A percentile compares a stretch with the other conserved stretches of the same genome.
Evolutionary conservation across 2,113 vertebrate species (phyloP).

Genomic region (Oriolus oriolus): DNA sequence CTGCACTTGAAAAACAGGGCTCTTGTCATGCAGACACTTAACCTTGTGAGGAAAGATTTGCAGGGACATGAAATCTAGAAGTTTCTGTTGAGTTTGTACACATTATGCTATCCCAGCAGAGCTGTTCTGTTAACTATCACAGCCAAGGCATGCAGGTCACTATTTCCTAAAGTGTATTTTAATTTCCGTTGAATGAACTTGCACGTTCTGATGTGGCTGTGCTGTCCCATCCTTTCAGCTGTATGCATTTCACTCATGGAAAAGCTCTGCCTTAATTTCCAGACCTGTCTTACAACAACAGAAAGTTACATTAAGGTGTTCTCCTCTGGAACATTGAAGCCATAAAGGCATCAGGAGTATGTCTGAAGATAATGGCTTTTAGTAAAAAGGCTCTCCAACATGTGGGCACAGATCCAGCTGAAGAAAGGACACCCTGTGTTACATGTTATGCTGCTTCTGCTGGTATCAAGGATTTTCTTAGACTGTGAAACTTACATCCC

Average conservation of each 20-base stretch:
- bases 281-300: neutral
- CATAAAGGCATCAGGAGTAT: neutral
- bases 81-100: neutral
- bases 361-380: conserved; percentile 25
- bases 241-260: neutral
- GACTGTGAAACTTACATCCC: neutral
- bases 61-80: neutral
- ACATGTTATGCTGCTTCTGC: neutral
- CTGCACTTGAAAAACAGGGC: neutral
- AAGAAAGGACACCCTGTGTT: neutral
- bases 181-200: neutral
- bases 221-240: neutral
- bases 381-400: neutral
- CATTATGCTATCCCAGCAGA: neutral
- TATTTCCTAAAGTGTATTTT: neutral
- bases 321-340: neutral
- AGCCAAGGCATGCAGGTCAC: neutral
- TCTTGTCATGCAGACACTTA: neutral
- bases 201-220: neutral
- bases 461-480: conserved; percentile 13
- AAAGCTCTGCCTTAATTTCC: conserved; percentile 19
- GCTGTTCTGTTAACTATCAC: neutral
- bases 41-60: neutral
- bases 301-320: conserved; percentile 11
- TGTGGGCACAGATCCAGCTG: conserved; percentile 10